Conservation (phyloP, 2,113 vertebrate species). For the Poeciliopsis prolifica region DNA sequence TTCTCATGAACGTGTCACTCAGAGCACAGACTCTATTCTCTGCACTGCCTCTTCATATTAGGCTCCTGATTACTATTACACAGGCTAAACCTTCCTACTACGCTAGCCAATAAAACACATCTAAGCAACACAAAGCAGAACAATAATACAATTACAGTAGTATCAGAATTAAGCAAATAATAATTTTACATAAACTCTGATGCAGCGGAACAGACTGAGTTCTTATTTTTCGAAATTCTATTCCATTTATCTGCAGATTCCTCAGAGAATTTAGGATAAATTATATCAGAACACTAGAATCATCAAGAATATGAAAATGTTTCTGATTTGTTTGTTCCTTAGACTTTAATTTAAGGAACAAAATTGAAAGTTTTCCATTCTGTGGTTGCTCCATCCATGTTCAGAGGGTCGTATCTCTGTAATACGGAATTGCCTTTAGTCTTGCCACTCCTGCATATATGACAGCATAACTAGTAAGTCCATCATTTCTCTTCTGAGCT, state of each 20-base stretch:
- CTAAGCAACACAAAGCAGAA: constrained; percentile 1
- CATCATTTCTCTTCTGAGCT: no score
- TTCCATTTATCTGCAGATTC: background rate
- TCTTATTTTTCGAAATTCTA: background rate
- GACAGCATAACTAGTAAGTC: no score
- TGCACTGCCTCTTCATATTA: constrained; percentile 70
- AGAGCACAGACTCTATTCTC: constrained; percentile 67
- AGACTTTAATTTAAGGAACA: no score
- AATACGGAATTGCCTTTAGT: no score
- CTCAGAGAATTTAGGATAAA: background rate
- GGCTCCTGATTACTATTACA: constrained; percentile 47
- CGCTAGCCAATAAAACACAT: background rate
- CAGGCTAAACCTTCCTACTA: constrained; percentile 34
- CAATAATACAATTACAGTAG: background rate
- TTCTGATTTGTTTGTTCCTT: background rate
- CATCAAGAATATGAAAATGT: background rate
- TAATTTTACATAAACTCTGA: background rate
- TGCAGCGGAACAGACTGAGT: background rate
- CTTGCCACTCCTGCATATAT: no score
- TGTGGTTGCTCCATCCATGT: no score
- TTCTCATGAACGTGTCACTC: constrained; percentile 67
- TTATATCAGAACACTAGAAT: background rate
- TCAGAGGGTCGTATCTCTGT: no score
- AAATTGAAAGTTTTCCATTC: no score
- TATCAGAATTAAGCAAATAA: background rate